A percentile compares a stretch with the other conserved stretches of the same genome.
phyloP scores from a whole-genome alignment of 2,888 invertebrate species.

The Ophraella communa region DNA sequence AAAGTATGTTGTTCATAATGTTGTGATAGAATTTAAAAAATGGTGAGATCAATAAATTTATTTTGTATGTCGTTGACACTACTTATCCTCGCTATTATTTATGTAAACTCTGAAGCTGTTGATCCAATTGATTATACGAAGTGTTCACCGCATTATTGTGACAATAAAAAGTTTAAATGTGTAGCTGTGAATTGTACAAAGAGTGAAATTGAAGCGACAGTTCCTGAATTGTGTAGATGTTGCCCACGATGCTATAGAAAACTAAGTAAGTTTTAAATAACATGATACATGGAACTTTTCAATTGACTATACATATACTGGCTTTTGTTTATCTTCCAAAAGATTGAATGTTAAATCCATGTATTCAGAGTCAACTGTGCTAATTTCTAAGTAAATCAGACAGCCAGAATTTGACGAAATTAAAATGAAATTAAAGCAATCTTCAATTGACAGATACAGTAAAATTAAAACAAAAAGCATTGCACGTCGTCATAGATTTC shows the following conservation, averaged over 20 bases:
- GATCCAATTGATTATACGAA: not conserved
- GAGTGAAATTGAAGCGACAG: constrained; percentile 8
- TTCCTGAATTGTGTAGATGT: constrained; percentile 21
- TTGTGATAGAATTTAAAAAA: not conserved
- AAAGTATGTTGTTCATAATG: too few species aligned
- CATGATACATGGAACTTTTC: too few species aligned
- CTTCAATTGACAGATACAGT: too few species aligned
- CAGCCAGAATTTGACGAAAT: too few species aligned
- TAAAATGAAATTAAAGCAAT: too few species aligned
- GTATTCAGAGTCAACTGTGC: too few species aligned
- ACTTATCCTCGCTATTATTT: not conserved
- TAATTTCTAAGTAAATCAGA: too few species aligned
- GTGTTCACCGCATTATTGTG: constrained; percentile 20
- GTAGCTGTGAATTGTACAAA: constrained; percentile 8
- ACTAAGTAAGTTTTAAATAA: constrained; percentile 14
- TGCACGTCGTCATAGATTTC: too few species aligned
- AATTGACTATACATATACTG: too few species aligned
- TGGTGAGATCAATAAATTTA: not conserved
- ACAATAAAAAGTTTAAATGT: constrained; percentile 14
- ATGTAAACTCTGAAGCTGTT: not conserved
- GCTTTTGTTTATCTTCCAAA: too few species aligned
- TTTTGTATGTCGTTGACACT: not conserved
- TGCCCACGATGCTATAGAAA: constrained; percentile 16
- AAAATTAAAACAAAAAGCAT: too few species aligned
- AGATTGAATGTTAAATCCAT: too few species aligned